Evolutionary conservation across 2,888 invertebrate species (phyloP), one percentile per base, ranked within the genome.

Genomic region (Mamestra brassicae): DNA sequence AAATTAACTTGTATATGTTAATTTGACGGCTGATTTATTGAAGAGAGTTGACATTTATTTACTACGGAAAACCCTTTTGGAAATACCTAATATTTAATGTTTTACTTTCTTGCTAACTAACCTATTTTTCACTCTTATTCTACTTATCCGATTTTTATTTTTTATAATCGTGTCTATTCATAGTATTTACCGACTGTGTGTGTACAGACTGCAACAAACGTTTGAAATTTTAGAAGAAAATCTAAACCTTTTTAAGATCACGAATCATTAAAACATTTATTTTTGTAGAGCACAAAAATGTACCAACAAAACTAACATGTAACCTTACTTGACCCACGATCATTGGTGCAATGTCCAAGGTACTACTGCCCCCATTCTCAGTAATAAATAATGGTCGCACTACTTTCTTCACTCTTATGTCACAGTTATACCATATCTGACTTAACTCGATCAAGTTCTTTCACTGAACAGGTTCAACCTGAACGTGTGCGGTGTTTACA

Each of bases 401-500:
- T 64, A 83, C 81, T 87, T 87, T 79, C 81, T 45, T 81, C 62
- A 58, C 58, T 76, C 67, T 86, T 85, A 87, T 83, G 75, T 81
- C 86, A 86, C 61, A 57, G 52, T 72, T 77, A 76, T 74, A 74
- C 66, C 74, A 65, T 64, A 63, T 60, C 58, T 77, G 80, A 80
- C 65, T 78, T 68, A 83, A 86, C 71, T 85, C 67, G 85, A 87
- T 81, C 85, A 80, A 80, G 83, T 85, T 84, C 66, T 74, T 64
- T 45, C 54, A 52, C 52, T 58, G 42, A 86, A 85, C 84, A 76
- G 71, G 85, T 84, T 73, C 75, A 71, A 77, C 38, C 26, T 60
- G 57, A 74, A 82, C 54, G 6, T 7, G 62, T 62, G 45, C 26
- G 42, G 26, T 50, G 57, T n/a, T 42, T 54, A 54, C 63, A 42